phyloP scores from a whole-genome alignment of 1,140 invertebrate genomes.

The Bombus impatiens region DNA sequence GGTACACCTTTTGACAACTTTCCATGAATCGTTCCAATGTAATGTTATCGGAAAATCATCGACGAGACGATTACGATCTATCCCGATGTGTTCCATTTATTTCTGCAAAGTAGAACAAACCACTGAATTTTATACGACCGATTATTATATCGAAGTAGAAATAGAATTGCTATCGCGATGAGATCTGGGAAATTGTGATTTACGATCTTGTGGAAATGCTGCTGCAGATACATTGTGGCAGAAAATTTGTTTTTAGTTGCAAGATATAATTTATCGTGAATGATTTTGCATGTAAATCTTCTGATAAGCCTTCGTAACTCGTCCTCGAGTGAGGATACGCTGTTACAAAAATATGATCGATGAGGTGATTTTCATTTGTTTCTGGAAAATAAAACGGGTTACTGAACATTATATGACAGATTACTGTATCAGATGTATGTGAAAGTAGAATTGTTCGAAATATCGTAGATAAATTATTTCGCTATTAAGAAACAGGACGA shows the following conservation, averaged over 20 bases:
- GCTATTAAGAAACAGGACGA: background rate
- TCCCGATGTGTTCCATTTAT: too few species aligned
- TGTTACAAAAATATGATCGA: background rate
- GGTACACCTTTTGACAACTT: too few species aligned
- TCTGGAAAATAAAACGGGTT: background rate
- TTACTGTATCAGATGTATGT: too few species aligned
- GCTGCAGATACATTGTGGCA: too few species aligned
- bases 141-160: too few species aligned
- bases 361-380: background rate
- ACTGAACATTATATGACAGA: background rate
- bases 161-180: background rate
- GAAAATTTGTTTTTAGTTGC: background rate
- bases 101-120: too few species aligned
- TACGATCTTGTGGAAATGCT: background rate
- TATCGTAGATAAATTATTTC: conserved; percentile 2
- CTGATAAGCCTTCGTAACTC: background rate
- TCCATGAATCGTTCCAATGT: too few species aligned
- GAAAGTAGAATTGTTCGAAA: background rate
- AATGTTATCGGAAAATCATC: too few species aligned
- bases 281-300: background rate
- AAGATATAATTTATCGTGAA: background rate
- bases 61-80: too few species aligned
- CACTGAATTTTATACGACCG: too few species aligned
- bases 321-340: background rate
- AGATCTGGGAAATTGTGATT: background rate